Evolutionary conservation across 1,140 invertebrate species (phyloP).

Genomic region (Zelostemma sp.): DNA sequence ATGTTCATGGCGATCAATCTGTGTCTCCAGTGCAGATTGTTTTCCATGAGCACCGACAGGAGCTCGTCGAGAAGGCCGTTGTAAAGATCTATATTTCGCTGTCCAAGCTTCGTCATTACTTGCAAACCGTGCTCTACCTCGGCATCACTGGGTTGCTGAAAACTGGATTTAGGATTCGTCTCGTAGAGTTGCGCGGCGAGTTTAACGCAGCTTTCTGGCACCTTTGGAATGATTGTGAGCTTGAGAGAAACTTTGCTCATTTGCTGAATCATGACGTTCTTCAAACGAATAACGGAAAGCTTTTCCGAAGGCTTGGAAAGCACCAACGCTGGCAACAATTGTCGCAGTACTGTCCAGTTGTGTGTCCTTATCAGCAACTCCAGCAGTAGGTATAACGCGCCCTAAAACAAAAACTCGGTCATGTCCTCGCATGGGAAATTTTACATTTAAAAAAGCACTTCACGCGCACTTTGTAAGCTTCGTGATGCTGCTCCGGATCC

Average conservation of each 20-base stretch:
- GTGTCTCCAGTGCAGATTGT: slow-evolving; percentile 86
- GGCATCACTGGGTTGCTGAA: slow-evolving; percentile 49
- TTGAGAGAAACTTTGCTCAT: slow-evolving; percentile 72
- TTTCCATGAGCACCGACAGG: slow-evolving; percentile 74
- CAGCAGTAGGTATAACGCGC: slow-evolving; percentile 80
- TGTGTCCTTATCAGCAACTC: slow-evolving; percentile 76
- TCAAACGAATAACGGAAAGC: slow-evolving; percentile 80
- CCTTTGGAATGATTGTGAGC: slow-evolving; percentile 72
- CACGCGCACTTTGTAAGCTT: slow-evolving; percentile 77
- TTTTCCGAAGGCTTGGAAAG: slow-evolving; percentile 84
- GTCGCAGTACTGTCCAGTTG: slow-evolving; percentile 80
- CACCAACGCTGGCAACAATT: slow-evolving; percentile 83
- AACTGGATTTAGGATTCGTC: slow-evolving; percentile 46
- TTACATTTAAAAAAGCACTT: not conserved
- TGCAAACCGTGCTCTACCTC: slow-evolving; percentile 64
- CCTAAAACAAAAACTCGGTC: slow-evolving; percentile 64
- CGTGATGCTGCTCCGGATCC: slow-evolving; percentile 75
- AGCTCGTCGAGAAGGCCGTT: slow-evolving; percentile 75
- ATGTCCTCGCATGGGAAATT: not conserved
- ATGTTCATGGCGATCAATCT: slow-evolving; percentile 81
- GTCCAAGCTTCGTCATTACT: slow-evolving; percentile 61
- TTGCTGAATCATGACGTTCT: slow-evolving; percentile 74
- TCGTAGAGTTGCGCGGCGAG: slow-evolving; percentile 69
- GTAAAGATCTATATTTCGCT: slow-evolving; percentile 73
- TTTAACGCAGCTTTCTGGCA: slow-evolving; percentile 71